phyloP scores from a whole-genome alignment of 92 coral and sea anemone genomes.

The Heteractis magnifica region DNA sequence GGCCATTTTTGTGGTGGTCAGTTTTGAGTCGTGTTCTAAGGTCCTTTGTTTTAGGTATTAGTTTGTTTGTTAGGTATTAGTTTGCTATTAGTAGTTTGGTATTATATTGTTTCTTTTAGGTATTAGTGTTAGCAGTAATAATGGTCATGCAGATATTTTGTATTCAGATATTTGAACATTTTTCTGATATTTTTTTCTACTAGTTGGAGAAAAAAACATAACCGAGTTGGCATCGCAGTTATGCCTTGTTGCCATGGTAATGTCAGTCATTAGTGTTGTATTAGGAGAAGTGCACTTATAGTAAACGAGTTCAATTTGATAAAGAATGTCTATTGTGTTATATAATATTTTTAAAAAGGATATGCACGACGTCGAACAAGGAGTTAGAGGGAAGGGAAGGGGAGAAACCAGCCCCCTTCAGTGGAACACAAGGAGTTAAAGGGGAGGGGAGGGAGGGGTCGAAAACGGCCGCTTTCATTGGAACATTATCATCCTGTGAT shows the following conservation, averaged over 20 bases:
- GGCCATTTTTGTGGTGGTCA: conserved; percentile 3
- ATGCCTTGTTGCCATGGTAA: conserved; percentile 3
- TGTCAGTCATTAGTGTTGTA: conserved; percentile 29
- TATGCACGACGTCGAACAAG: background rate
- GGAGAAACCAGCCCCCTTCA: background rate
- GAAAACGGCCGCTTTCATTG: too few species aligned
- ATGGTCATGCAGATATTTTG: conserved; percentile 11
- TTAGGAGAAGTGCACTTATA: conserved; percentile 29
- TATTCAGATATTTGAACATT: conserved; percentile 22
- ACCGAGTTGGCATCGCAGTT: conserved; percentile 23
- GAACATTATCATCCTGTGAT: background rate
- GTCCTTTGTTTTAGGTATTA: background rate
- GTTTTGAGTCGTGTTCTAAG: background rate
- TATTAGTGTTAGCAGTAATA: background rate
- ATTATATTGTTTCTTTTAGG: too few species aligned
- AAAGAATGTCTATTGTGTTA: background rate
- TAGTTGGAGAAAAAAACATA: background rate
- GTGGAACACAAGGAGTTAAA: too few species aligned
- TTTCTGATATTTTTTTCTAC: background rate
- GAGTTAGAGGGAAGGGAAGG: background rate
- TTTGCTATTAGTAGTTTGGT: too few species aligned
- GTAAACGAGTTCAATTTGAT: background rate
- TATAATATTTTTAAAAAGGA: background rate
- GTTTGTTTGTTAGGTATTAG: too few species aligned
- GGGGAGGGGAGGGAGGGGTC: too few species aligned